Conservation (phyloP, 2,888 invertebrate species). For the Psylliodes chrysocephalus region DNA sequence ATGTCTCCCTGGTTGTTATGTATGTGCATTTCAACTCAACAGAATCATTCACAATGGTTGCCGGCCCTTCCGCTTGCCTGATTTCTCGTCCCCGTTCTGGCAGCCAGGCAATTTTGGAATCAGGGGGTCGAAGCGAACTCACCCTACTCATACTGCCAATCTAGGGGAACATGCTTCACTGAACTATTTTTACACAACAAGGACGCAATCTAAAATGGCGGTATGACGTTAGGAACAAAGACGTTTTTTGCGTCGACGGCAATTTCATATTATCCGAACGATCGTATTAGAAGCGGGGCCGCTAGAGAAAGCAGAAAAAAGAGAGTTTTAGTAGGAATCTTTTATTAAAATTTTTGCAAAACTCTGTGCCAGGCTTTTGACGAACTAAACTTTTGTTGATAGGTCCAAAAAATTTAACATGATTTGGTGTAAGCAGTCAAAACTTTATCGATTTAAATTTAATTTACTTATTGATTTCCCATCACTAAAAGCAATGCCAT, state of each 20-base stretch:
- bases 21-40: conserved; percentile 49
- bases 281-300: conserved; percentile 7
- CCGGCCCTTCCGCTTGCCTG: conserved; percentile 58
- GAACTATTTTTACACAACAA: conserved; percentile 64
- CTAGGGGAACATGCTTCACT: conserved; percentile 63
- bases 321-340: conserved; percentile 1
- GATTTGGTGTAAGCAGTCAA: too few relatives aligned
- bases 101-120: conserved; percentile 56
- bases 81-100: conserved; percentile 54
- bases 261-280: conserved; percentile 36
- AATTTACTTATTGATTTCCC: too few relatives aligned
- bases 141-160: conserved; percentile 59
- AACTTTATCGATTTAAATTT: too few relatives aligned
- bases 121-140: conserved; percentile 48
- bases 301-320: conserved; percentile 1
- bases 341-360: conserved; percentile 12
- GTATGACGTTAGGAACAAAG: conserved; percentile 57
- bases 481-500: too few relatives aligned
- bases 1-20: conserved; percentile 35
- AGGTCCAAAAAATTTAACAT: too few relatives aligned
- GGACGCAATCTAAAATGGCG: conserved; percentile 63
- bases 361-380: not conserved
- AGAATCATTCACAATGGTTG: conserved; percentile 52
- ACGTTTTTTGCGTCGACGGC: conserved; percentile 54
- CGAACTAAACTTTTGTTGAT: too few relatives aligned